Base-by-base conservation (phyloP, 2,797 vertebrate genomes). In the Diplodus puntazzo region DNA sequence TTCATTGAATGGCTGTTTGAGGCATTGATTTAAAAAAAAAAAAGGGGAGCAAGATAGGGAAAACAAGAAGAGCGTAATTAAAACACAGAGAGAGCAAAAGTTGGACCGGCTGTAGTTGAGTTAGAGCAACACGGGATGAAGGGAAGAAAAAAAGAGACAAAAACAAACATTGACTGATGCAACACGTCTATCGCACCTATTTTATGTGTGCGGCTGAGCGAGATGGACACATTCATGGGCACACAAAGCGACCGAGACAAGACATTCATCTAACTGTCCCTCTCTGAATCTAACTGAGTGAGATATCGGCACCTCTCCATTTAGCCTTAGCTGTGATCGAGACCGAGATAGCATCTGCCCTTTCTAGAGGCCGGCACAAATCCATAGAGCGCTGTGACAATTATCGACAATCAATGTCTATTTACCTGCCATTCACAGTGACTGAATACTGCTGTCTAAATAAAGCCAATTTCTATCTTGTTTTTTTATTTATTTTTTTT, bases 351-450 rank as follows among this genome's bases (percentile, higher is more conserved):
- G 73, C 73, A 90, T 93, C 89, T 93, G 90, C 87, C 91, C 90
- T 93, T 93, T 90, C 77, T 84, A 48, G 69, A 86, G 81, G 75
- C 84, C 58, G 2, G 60, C 75, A 34, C 69, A 76, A 87, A 90
- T 91, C 90, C 79, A 90, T 88, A 83, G 74, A 90, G 82, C 14
- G 18, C 87, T 5, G 72, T 86, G 85, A 91, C 88, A 89, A 91
- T 92, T 92, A 93, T 93, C 14, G 70, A 79, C 86, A 91, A 91
- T 92, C 89, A 62, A 94, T 93, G 86, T 88, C 91, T 85, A 89
- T 92, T 91, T 90, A 89, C 86, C 87, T 90, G 89, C 84, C 88
- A 90, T 90, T 93, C 93, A 92, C 77, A 57, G 76, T 72, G 85
- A 80, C 67, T 90, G 90, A 91, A 91, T 88, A 73, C 79, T 50